Evolutionary conservation across 1,140 invertebrate genomes (phyloP), one percentile per base, ranked within the genome.

Genomic region (Micrasema minimum): DNA sequence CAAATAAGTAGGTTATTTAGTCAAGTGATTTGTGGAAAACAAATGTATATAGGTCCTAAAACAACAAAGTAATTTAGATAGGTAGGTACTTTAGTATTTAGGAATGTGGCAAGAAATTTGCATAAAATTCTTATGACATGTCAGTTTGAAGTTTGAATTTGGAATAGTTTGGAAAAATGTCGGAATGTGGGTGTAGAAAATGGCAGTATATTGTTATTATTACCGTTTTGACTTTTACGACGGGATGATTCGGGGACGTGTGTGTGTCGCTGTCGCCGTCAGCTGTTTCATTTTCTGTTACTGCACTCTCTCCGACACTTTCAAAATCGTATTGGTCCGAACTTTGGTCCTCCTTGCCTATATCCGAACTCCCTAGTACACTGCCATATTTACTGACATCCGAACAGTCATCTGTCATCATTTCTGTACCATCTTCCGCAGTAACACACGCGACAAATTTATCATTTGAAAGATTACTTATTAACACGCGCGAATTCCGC

Each of bases 141-240:
- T n/a, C n/a, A n/a, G n/a, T n/a, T n/a, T n/a, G n/a, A n/a, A n/a
- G n/a, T n/a, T n/a, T n/a, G n/a, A 41, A 41, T 41, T 10, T 41
- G 38, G 14, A 41, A 11, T 41, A 41, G 38, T 41, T 12, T 41
- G 14, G n/a, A 16, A 16, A 48, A 11, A 48, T 48, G 16, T 48
- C n/a, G n/a, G 26, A 16, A 55, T 35, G 31, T 3, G 7, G 26
- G 3, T 61, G 43, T n/a, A 26, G 23, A 5, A 53, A 53, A 53
- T 53, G 22, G 23, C 9, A 11, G 12, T 26, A 26, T 10, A 22
- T n/a, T n/a, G n/a, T n/a, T n/a, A n/a, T n/a, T n/a, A n/a, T 62
- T 69, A 75, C 73, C 73, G 73, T 75, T 68, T 75, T 75, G 38
- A 75, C 73, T 72, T 75, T 75, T 62, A 75, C 73, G 41, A 72